Conservation (phyloP, 2,797 vertebrate genomes). For the Enteromius unitaeniatus region DNA sequence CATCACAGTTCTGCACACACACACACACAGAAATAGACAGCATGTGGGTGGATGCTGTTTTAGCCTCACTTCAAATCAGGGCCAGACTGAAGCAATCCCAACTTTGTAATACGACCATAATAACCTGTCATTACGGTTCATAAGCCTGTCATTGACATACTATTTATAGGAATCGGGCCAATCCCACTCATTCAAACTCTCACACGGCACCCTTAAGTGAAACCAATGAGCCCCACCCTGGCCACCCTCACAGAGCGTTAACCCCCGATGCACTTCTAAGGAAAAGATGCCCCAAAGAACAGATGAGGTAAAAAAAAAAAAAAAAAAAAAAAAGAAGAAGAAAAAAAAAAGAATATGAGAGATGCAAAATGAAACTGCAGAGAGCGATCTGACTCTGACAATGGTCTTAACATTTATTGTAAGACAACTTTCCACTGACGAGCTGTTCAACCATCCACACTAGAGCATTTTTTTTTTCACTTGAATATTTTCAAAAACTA, state of each 20-base stretch:
- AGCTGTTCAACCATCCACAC: background rate
- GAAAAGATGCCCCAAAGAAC: background rate
- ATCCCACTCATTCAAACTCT: conserved; percentile 40
- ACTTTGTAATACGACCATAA: conserved; percentile 46
- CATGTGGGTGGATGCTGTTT: conserved; percentile 51
- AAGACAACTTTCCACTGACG: background rate
- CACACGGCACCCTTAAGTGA: background rate
- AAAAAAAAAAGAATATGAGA: background rate
- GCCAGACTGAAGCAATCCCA: conserved; percentile 1
- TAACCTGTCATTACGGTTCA: conserved; percentile 55
- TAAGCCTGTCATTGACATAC: conserved; percentile 57
- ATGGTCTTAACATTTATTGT: background rate
- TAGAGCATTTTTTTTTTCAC: background rate
- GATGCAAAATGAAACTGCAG: background rate
- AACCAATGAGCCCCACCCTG: conserved; percentile 53
- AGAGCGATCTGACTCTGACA: background rate
- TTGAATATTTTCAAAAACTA: background rate
- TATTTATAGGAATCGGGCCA: conserved; percentile 56
- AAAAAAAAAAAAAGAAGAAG: background rate
- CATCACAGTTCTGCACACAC: conserved; percentile 85
- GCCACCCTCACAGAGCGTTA: conserved; percentile 50
- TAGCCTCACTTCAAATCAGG: conserved; percentile 34
- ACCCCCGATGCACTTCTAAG: background rate
- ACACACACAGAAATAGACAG: conserved; percentile 49
- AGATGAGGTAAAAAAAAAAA: background rate